A percentile compares a stretch with the other conserved stretches of the same genome.
Conservation (phyloP, 2,888 invertebrate species). For the Teinopalpus imperialis region DNA sequence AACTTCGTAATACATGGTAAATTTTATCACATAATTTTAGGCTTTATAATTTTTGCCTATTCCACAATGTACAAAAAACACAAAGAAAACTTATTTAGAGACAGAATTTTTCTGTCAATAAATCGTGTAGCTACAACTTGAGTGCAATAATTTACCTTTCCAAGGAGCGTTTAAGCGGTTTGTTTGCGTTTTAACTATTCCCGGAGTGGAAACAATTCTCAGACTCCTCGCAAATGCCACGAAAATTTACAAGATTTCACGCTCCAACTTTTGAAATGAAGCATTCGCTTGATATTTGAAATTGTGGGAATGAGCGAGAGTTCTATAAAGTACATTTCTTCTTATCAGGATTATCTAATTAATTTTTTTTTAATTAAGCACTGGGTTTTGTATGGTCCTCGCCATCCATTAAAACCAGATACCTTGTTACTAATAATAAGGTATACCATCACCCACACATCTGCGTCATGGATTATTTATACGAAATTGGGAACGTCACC, state of each 20-base stretch:
- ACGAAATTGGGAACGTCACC: too few relatives aligned
- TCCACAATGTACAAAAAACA: not conserved
- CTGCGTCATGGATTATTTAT: too few relatives aligned
- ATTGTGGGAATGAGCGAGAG: not conserved
- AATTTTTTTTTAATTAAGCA: too few relatives aligned
- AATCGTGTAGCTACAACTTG: conserved; percentile 24
- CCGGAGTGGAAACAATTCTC: conserved; percentile 49
- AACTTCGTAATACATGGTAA: too few relatives aligned
- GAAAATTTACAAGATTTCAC: conserved; percentile 24
- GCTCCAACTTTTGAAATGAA: conserved; percentile 6
- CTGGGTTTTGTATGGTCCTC: too few relatives aligned
- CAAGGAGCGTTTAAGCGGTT: conserved; percentile 56
- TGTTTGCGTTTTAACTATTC: conserved; percentile 47
- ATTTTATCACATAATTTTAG: too few relatives aligned
- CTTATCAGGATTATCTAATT: too few relatives aligned
- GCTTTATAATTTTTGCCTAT: too few relatives aligned
- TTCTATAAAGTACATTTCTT: too few relatives aligned
- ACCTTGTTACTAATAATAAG: too few relatives aligned
- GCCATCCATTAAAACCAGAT: too few relatives aligned
- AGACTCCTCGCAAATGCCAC: conserved; percentile 20
- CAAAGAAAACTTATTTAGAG: not conserved
- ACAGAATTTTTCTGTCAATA: conserved; percentile 13
- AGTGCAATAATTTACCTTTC: conserved; percentile 57
- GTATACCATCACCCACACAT: too few relatives aligned
- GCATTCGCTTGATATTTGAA: not conserved